Evolutionary conservation across 2,113 vertebrate genomes (phyloP), one percentile per base, ranked within the genome.

Genomic region (Oreotrochilus melanogaster): DNA sequence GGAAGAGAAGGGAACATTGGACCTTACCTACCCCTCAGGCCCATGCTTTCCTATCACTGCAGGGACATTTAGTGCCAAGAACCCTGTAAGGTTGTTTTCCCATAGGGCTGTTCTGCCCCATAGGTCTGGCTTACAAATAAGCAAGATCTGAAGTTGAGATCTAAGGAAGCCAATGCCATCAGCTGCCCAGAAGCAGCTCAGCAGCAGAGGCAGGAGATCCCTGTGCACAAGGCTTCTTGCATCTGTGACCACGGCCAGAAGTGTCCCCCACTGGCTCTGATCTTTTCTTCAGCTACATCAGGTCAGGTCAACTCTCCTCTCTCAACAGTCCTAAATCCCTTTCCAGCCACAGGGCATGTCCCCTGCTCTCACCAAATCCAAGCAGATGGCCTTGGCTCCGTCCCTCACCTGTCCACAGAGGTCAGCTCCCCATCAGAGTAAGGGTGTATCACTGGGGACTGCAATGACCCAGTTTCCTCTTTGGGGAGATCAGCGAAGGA

Each of bases 351-450:
- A 33, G 48, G 57, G 18, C 24, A 25, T 0, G 1, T 65, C 24
- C 35, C n/a, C 23, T 27, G 43, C 61, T 39, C 31, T 56, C 70
- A 45, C 45, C 31, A 64, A 71, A 69, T 45, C 57, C 3, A 7
- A 57, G 57, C 21, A 78, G 57, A 72, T 51, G 1, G 3, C n/a
- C 50, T 35, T 35, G 27, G 35, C 37, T 81, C 28, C 78, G 72
- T 31, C 27, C 1, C 4, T 97, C 94, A 99, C 99, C 97, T 98
- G 83, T 98, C 97, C 24, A 66, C 33, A 5, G 95, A 79, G 1
- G 94, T 78, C 70, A 97, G 97, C 72, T 99, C 98, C 94, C 98
- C 98, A 1, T 99, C 99, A 0, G 99, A 99, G 90, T 98, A 97
- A 7, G 98, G 97, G 48, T 98, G 94, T 71, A 88, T 75, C 25